Evolutionary conservation across 2,888 invertebrate species (phyloP).

Genomic region (Eumacrocentrus americanus): DNA sequence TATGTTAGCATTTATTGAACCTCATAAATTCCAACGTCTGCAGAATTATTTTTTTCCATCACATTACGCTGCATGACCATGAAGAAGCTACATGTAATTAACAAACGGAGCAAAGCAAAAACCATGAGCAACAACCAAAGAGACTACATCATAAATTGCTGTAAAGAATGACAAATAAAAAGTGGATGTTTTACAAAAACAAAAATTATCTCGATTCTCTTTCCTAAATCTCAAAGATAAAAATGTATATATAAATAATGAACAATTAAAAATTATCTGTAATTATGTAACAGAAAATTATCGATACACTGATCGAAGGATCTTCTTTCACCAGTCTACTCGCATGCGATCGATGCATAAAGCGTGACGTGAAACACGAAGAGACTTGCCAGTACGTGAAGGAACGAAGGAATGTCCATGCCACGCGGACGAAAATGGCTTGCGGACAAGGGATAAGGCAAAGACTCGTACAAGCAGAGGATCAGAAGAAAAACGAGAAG

Average conservation of each 20-base stretch:
- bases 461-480: neutral
- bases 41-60: neutral
- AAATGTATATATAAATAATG: neutral
- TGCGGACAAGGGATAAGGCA: neutral
- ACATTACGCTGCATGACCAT: neutral
- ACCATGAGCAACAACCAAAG: neutral
- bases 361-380: conserved; percentile 30
- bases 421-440: conserved; percentile 3
- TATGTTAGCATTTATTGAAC: conserved; percentile 17
- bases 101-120: neutral
- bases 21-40: conserved; percentile 16
- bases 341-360: conserved; percentile 15
- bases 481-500: too few species aligned
- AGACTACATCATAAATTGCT: neutral
- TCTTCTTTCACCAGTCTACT: neutral
- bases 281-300: neutral
- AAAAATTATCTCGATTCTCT: neutral
- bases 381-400: conserved; percentile 26
- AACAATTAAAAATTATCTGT: neutral
- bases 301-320: neutral
- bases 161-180: conserved; percentile 12
- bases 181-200: neutral
- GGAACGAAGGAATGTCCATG: conserved; percentile 27
- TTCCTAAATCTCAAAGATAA: neutral
- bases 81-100: conserved; percentile 5